phyloP scores from a whole-genome alignment of 2,888 invertebrate species.

The Alitta virens region DNA sequence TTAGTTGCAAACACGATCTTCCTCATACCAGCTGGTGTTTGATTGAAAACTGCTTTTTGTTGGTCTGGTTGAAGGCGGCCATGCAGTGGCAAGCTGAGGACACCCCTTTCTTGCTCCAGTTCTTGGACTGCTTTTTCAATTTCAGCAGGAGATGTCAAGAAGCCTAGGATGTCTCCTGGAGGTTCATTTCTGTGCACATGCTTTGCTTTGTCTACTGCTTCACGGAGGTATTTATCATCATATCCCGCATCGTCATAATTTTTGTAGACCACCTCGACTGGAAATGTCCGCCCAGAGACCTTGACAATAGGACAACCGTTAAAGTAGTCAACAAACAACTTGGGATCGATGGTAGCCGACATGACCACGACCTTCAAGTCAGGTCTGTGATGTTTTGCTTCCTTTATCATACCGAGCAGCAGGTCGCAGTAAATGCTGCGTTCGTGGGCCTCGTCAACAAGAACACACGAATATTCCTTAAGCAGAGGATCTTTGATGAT shows the following conservation, averaged over 20 bases:
- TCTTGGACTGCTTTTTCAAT: conserved; percentile 42
- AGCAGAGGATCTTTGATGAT: conserved; percentile 41
- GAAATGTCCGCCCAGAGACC: conserved; percentile 52
- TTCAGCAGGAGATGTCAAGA: conserved; percentile 50
- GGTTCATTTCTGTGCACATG: conserved; percentile 38
- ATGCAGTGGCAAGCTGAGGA: conserved; percentile 39
- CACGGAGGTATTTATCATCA: conserved; percentile 31
- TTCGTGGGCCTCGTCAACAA: conserved; percentile 57
- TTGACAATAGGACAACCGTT: conserved; percentile 37
- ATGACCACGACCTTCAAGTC: conserved; percentile 52
- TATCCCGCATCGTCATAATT: conserved; percentile 14
- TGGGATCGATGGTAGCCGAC: conserved; percentile 55
- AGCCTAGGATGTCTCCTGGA: conserved; percentile 55
- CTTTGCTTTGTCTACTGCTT: conserved; percentile 41
- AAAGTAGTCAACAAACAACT: conserved; percentile 50
- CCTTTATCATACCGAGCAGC: conserved; percentile 53
- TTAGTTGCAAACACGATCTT: conserved; percentile 58
- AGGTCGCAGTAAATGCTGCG: conserved; percentile 54
- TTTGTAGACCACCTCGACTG: conserved; percentile 48
- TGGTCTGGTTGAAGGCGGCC: conserved; percentile 48
- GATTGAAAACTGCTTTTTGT: conserved; percentile 47
- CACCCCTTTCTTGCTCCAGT: conserved; percentile 3
- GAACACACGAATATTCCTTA: conserved; percentile 36
- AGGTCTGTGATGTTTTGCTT: conserved; percentile 34
- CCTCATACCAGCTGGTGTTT: conserved; percentile 33